Evolutionary conservation across 2,797 vertebrate species (phyloP).

Genomic region (Pipistrellus nathusii): DNA sequence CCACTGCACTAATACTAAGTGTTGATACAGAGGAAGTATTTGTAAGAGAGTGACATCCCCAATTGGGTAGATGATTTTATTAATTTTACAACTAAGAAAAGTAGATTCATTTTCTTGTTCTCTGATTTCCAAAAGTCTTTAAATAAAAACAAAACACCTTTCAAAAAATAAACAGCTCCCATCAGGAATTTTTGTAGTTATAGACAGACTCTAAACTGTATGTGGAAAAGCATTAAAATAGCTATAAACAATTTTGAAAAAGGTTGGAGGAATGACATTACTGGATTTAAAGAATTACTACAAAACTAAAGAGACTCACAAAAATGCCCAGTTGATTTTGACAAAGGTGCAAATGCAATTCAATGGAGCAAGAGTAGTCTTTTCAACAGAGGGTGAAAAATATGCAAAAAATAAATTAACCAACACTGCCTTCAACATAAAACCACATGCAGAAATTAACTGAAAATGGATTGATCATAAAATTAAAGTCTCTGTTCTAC

Average conservation of each 20-base stretch:
- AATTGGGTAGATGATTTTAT: slow-evolving; percentile 40
- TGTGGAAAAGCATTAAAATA: background rate
- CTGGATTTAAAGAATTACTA: slow-evolving; percentile 38
- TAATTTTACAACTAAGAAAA: slow-evolving; percentile 43
- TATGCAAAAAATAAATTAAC: background rate
- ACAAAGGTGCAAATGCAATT: background rate
- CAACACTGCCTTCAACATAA: slow-evolving; percentile 12
- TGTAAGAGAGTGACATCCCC: background rate
- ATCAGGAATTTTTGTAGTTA: background rate
- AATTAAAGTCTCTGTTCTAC: background rate
- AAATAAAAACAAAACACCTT: slow-evolving; percentile 7
- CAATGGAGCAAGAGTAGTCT: background rate
- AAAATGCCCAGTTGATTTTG: background rate
- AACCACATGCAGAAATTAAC: background rate
- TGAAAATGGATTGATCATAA: background rate
- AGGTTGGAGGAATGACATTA: background rate
- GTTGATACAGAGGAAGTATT: background rate
- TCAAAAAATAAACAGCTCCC: slow-evolving; percentile 14
- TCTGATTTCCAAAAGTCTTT: slow-evolving; percentile 42
- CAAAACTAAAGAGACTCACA: background rate
- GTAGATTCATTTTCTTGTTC: background rate
- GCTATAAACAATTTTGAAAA: background rate
- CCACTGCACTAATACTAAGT: slow-evolving; percentile 1
- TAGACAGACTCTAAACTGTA: background rate
- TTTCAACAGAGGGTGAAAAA: background rate